phyloP scores from a whole-genome alignment of 2,797 vertebrate genomes.

The Lithobates sylvaticus region DNA sequence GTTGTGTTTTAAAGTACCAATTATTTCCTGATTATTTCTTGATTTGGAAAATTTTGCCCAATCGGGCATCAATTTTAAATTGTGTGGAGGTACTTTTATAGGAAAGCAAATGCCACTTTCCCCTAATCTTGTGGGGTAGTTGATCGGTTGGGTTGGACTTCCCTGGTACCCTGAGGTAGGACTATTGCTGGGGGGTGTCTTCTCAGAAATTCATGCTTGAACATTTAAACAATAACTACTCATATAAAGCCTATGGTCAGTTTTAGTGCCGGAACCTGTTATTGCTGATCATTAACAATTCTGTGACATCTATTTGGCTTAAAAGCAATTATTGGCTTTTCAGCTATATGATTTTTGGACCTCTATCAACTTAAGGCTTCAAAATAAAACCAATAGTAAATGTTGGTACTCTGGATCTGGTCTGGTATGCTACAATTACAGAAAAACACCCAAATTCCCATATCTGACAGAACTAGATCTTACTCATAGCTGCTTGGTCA shows the following conservation, averaged over 20 bases:
- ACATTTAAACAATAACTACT: no score
- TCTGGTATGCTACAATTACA: not conserved
- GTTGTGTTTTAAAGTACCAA: not conserved
- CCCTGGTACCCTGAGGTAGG: not conserved
- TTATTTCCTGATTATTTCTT: not conserved
- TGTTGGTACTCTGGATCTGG: not conserved
- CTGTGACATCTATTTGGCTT: not conserved
- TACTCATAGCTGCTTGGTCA: no score
- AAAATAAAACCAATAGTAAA: not conserved
- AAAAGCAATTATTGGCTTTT: not conserved
- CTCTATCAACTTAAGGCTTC: not conserved
- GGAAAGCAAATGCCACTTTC: not conserved
- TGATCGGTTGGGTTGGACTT: no score
- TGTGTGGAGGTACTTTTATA: not conserved
- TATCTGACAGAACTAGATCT: not conserved
- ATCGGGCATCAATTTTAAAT: not conserved
- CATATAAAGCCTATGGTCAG: not conserved
- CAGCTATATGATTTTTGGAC: not conserved
- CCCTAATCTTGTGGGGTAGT: not conserved
- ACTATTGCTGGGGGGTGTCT: not conserved
- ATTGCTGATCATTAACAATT: not conserved
- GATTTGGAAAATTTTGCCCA: not conserved
- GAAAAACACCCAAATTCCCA: not conserved
- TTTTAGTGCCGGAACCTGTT: not conserved
- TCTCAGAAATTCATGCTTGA: not conserved